Evolutionary conservation across 2,113 vertebrate genomes (phyloP).

Genomic region (Chelonoidis abingdonii): DNA sequence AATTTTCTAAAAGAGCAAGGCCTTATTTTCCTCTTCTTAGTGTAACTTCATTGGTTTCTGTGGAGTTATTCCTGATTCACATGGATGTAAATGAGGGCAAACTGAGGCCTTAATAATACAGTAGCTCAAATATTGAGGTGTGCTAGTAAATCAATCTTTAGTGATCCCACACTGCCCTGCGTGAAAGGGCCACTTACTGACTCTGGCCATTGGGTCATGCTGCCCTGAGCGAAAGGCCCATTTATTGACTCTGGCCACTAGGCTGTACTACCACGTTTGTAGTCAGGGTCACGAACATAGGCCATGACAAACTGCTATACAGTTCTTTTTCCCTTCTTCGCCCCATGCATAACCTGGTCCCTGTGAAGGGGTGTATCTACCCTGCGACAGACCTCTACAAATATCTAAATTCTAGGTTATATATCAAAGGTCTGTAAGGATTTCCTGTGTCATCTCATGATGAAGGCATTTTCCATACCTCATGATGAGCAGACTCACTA

Average conservation of each 20-base stretch:
- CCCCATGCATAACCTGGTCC: no score
- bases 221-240: no score
- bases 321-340: no score
- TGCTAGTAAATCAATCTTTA: not conserved
- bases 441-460: slow-evolving; percentile 1
- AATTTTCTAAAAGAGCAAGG: rapidly evolving
- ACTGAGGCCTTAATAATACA: not conserved
- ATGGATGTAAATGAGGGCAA: not conserved
- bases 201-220: no score
- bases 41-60: not conserved
- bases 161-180: not conserved
- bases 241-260: no score
- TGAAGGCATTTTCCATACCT: not conserved
- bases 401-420: not conserved
- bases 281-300: no score
- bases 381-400: not conserved
- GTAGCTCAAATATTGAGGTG: not conserved
- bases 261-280: no score
- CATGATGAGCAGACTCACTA: not conserved
- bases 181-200: no score
- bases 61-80: not conserved
- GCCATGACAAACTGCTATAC: no score
- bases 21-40: not conserved
- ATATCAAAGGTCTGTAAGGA: not conserved
- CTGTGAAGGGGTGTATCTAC: no score